A percentile compares a stretch with the other conserved stretches of the same genome.
These are phyloP conservation scores for Gopherus evgoodei DNA, from an alignment of 2,113 vertebrate genomes.

Conservation along the genomic window DNA sequence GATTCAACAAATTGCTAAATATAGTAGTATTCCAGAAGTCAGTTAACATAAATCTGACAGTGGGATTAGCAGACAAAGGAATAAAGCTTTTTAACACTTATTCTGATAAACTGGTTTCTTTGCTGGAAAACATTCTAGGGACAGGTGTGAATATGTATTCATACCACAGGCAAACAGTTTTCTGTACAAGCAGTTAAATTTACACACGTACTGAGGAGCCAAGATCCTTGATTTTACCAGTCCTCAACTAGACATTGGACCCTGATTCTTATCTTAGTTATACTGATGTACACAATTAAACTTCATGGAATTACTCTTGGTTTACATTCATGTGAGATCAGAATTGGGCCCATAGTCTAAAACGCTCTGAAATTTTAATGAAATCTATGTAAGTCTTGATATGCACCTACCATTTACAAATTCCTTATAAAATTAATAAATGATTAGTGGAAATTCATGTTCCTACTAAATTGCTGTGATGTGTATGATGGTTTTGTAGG, in stretches of 20 bases:
- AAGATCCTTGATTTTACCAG: constrained; percentile 18
- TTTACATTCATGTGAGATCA: not conserved
- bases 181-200: not conserved
- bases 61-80: constrained; percentile 64
- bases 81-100: constrained; percentile 55
- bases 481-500: not conserved
- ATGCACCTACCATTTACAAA: not conserved
- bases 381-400: not conserved
- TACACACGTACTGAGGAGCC: not conserved
- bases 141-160: constrained; percentile 57
- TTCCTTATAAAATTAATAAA: not conserved
- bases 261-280: not conserved
- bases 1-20: constrained; percentile 46
- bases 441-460: not conserved
- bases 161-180: constrained; percentile 29
- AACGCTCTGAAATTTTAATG: not conserved
- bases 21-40: not conserved
- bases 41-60: constrained; percentile 60
- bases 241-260: not conserved
- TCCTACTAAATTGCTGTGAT: not conserved
- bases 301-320: not conserved
- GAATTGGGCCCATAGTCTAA: not conserved
- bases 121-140: constrained; percentile 50
- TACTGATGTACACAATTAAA: constrained; percentile 13
- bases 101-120: constrained; percentile 53